Base-by-base conservation (phyloP, 2,888 invertebrate genomes). In the Scrobipalpa costella region DNA sequence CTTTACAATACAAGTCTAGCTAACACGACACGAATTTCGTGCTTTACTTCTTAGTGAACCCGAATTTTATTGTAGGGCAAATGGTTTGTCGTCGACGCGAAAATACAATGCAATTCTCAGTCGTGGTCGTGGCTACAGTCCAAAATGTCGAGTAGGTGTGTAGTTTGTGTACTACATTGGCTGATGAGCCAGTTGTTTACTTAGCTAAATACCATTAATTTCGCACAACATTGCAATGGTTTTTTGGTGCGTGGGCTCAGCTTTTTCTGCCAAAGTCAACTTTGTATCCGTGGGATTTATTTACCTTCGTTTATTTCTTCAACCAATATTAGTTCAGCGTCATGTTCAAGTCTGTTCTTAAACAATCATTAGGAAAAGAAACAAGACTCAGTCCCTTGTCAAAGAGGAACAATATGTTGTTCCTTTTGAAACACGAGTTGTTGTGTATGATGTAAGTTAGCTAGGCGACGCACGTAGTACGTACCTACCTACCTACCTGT, bases 71-170 rank as follows among this genome's bases (percentile, higher is more conserved):
- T 61, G 50, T 38, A 17, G 44, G 34, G 61, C 21, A 38, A 38
- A 52, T 61, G 52, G 52, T 17, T 36, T 21, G 19, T 52, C 60
- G 60, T 52, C 17, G 34, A 57, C 71, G 66, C 64, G 7, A 68
- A 68, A 69, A 70, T 71, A 68, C 68, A 50, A 69, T 69, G 72
- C 77, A 74, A 78, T 75, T 78, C 75, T 72, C 72, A 70, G 69
- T 68, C 36, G 71, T 68, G 72, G 71, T 68, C 68, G 70, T 78
- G 78, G 79, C 76, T 65, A 64, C 62, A 68, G 69, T 77, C 78
- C 76, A 79, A 79, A 71, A 67, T 66, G 61, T 66, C 68, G 64
- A 58, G 67, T 65, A 49, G 60, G 47, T 34, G 60, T 60, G 60
- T 17, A 9, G 8, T 34, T 33, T 34, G 60, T 60, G 60, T 17